Percentiles rank a stretch among this genome's conserved stretches.
phyloP scores from a whole-genome alignment of 1,140 invertebrate species.

The Batillaria attramentaria region DNA sequence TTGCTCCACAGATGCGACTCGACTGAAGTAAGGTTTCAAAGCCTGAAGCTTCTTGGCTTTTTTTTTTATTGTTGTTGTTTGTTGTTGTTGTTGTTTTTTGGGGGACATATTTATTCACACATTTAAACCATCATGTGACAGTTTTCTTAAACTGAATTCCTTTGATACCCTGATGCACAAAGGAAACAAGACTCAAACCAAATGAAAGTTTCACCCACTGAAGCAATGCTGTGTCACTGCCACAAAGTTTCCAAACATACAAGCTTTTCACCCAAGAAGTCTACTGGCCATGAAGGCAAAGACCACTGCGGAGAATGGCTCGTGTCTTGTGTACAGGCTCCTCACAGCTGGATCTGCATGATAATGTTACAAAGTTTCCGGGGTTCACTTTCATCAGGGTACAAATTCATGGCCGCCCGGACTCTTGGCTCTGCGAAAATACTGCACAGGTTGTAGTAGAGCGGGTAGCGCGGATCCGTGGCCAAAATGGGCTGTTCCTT shows the following conservation, averaged over 20 bases:
- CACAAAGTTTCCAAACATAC: neutral
- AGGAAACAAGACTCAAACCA: too few relatives aligned
- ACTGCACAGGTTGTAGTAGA: slow-evolving; percentile 88
- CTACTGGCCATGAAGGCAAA: neutral
- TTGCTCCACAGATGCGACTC: too few relatives aligned
- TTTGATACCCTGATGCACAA: too few relatives aligned
- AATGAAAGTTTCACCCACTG: neutral
- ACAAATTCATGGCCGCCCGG: slow-evolving; percentile 84
- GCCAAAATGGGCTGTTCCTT: slow-evolving; percentile 55
- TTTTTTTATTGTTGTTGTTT: too few relatives aligned
- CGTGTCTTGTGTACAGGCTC: neutral
- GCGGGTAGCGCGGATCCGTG: slow-evolving; percentile 80
- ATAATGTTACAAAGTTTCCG: slow-evolving; percentile 91
- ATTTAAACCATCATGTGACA: too few relatives aligned
- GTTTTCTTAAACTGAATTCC: too few relatives aligned
- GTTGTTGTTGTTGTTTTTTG: too few relatives aligned
- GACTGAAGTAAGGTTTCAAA: too few relatives aligned
- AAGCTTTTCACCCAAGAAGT: neutral
- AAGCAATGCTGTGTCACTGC: neutral
- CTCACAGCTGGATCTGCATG: slow-evolving; percentile 65
- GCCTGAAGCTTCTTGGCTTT: too few relatives aligned
- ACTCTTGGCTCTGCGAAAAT: slow-evolving; percentile 93
- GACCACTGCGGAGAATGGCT: neutral
- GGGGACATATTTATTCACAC: too few relatives aligned
- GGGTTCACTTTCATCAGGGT: slow-evolving; percentile 89